Evolutionary conservation across 2,113 vertebrate species (phyloP).

Genomic region (Raja brachyura): DNA sequence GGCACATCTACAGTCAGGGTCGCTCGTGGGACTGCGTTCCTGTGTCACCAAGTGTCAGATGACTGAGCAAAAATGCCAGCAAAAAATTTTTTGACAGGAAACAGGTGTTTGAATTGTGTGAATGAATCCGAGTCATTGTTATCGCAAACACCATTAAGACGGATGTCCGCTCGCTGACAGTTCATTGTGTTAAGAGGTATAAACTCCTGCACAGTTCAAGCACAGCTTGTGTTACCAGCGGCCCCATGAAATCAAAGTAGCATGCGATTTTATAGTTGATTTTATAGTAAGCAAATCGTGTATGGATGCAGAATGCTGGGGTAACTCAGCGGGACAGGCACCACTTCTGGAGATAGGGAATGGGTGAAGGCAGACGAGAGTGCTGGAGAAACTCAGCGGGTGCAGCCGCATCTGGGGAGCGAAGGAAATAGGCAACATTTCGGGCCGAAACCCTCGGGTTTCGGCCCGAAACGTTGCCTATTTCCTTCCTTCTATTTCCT

Average conservation of each 20-base stretch:
- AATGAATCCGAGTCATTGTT: slow-evolving; percentile 52
- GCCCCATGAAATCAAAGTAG: neutral
- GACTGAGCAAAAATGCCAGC: slow-evolving; percentile 42
- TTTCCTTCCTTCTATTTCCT: too few relatives aligned
- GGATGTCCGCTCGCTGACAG: slow-evolving; percentile 51
- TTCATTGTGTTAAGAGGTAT: slow-evolving; percentile 50
- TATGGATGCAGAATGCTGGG: too few relatives aligned
- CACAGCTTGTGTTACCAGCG: slow-evolving; percentile 53
- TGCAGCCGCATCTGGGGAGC: too few relatives aligned
- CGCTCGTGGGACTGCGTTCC: slow-evolving; percentile 48
- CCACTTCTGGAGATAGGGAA: too few relatives aligned
- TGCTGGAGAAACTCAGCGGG: too few relatives aligned
- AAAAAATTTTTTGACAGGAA: slow-evolving; percentile 56
- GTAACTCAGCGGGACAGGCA: too few relatives aligned
- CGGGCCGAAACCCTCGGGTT: too few relatives aligned
- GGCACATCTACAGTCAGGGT: slow-evolving; percentile 38
- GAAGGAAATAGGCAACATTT: too few relatives aligned
- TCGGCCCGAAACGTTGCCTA: too few relatives aligned
- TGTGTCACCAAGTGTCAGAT: slow-evolving; percentile 37
- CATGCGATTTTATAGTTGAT: neutral
- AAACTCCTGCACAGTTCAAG: slow-evolving; percentile 48
- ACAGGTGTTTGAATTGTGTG: slow-evolving; percentile 64
- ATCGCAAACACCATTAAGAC: slow-evolving; percentile 46
- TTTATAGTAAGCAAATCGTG: neutral
- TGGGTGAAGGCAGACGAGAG: too few relatives aligned